Conservation (phyloP, 2,113 vertebrate genomes). For the Bufo bufo region DNA sequence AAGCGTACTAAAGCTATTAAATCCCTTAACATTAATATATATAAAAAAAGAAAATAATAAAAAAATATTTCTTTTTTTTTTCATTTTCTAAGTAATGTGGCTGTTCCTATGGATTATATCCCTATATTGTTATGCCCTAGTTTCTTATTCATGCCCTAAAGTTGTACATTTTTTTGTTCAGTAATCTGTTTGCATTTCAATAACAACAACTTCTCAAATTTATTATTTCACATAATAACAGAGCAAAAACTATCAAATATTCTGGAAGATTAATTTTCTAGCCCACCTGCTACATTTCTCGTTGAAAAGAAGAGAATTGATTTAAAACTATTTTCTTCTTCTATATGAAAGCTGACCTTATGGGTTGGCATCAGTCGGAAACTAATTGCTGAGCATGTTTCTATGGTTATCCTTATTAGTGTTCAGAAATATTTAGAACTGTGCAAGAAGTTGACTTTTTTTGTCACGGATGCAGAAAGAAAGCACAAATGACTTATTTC, state of each 20-base stretch:
- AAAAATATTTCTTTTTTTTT: not conserved
- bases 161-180: not conserved
- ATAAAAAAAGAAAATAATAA: too few relatives aligned
- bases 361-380: slow-evolving; percentile 68
- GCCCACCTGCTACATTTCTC: slow-evolving; percentile 25
- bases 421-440: slow-evolving; percentile 70
- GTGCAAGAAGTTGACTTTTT: slow-evolving; percentile 34
- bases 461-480: not conserved
- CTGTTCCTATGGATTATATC: not conserved
- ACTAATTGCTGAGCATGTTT: slow-evolving; percentile 75
- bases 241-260: not conserved
- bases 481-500: not conserved
- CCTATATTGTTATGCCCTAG: not conserved
- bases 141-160: not conserved
- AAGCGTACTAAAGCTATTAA: too few relatives aligned
- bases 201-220: not conserved
- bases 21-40: too few relatives aligned
- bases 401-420: slow-evolving; percentile 74
- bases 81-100: not conserved
- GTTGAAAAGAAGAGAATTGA: slow-evolving; percentile 17
- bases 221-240: slow-evolving; percentile 16
- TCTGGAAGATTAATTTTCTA: slow-evolving; percentile 34
- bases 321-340: slow-evolving; percentile 37
- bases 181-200: not conserved
- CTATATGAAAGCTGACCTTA: slow-evolving; percentile 66